Base-by-base conservation (phyloP, 2,888 invertebrate species). In the Caenorhabditis plicata region DNA sequence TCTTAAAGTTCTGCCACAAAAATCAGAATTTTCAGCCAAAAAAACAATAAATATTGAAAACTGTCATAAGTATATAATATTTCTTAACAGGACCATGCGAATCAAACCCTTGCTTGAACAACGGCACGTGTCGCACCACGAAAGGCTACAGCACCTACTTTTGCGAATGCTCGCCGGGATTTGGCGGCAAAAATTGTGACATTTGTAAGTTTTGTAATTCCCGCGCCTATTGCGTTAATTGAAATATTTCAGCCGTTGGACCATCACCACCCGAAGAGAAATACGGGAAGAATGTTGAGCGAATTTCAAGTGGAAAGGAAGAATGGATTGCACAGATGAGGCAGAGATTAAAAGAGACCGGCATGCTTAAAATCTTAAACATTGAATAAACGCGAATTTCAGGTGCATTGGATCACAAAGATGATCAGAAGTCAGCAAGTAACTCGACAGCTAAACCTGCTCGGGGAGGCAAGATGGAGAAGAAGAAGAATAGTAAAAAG, bases 271-370 rank as follows among this genome's bases (percentile, higher is more conserved):
- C 64, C 9, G 64, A 70, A 39, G 67, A 71, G 35, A 71, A 55
- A 22, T 76, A 68, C 42, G 73, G 73, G 8, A 75, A 71, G 31
- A 73, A 75, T 40, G 68, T 76, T 11, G 68, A 74, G 50, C 56
- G 69, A 44, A 62, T 79, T 7, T 80, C 79, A 5, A 68, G 67
- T 33, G 79, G 79, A 7, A 73, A 73, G 43, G 64, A 65, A n/a
- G 77, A 79, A 49, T 79, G 79, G 79, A 72, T 80, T 15, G 71
- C 75, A 26, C 73, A 76, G 45, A 67, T 79, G 69, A 67, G 71
- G 47, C 55, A 64, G 22, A 39, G 56, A 35, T 33, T 66, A 13
- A 51, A 52, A 7, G 62, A 51, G 17, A 48, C 55, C 11, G 56
- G 63, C 9, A n/a, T n/a, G n/a, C n/a, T n/a, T n/a, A n/a, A n/a